Base-by-base conservation (phyloP, 1,140 invertebrate species). In the Drosophila pseudoananassae region DNA sequence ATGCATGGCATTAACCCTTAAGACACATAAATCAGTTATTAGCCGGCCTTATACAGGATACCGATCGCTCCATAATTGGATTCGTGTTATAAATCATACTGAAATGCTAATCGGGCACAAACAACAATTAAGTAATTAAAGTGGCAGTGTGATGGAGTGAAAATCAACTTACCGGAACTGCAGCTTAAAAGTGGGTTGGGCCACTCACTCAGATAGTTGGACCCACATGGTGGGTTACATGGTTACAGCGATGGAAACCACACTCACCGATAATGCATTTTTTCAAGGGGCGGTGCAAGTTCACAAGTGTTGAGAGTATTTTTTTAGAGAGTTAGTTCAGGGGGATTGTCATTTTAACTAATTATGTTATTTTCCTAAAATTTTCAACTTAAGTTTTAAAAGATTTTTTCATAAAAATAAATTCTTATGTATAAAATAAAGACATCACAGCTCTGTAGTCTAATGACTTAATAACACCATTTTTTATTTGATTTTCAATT, bases 61-160 rank as follows among this genome's bases (percentile, higher is more conserved):
- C 64, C 46, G 54, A 43, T 64, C 68, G 46, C 17, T 33, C 82
- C 78, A 77, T 76, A 74, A 74, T 69, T 63, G 59, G 51, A 56
- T 43, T 68, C 36, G 64, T 38, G 47, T 43, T 53, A 54, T 61
- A 45, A 76, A 57, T 80, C 57, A 66, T 65, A 69, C 40, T 61
- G 47, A 85, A 68, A 84, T 83, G 76, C 79, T 61, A 83, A 83
- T 83, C 25, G 38, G 36, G 33, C 38, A 66, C 49, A 49, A 81
- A 77, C 49, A 76, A 82, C 82, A 88, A 88, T 87, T 87, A 82
- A 88, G 83, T 71, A 82, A 87, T 87, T 87, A 78, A 76, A 71
- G 54, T 59, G 47, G 38, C 59, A 49, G 57, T 70, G 33, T 65
- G 73, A 81, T 58, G 82, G 55, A 79, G 80, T 84, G 80, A 72